These are phyloP conservation scores for Cyclargus thomasi DNA, from an alignment of 1,140 invertebrate species.

Conservation along the genomic window DNA sequence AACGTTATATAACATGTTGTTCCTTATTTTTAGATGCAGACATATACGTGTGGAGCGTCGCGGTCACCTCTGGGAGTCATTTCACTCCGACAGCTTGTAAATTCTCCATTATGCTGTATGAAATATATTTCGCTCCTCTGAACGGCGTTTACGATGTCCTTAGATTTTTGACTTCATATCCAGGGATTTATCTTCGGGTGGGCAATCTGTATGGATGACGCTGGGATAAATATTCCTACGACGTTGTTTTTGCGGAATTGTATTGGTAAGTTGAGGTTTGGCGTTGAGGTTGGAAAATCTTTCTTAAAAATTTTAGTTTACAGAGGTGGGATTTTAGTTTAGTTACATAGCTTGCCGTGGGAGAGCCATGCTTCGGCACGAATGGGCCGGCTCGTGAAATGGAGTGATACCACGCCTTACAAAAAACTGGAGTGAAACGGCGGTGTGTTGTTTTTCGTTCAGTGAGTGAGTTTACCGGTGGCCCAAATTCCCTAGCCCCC, in stretches of 20 bases:
- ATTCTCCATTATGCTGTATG: constrained; percentile 74
- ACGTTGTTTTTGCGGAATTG: background rate
- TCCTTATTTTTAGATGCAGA: constrained; percentile 6
- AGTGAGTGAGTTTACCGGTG: no score
- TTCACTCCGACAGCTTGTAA: constrained; percentile 72
- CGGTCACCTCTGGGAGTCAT: constrained; percentile 70
- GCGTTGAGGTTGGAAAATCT: no score
- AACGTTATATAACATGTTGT: constrained; percentile 11
- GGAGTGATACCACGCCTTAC: no score
- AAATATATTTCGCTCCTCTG: constrained; percentile 55
- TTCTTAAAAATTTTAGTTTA: no score
- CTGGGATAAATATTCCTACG: background rate
- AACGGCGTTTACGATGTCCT: constrained; percentile 43
- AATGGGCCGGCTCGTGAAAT: no score
- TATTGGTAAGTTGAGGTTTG: no score
- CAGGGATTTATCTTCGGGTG: constrained; percentile 20
- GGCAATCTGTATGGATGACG: constrained; percentile 11
- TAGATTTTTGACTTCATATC: constrained; percentile 41
- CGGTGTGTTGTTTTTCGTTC: no score
- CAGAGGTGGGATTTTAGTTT: no score
- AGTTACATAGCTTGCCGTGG: no score
- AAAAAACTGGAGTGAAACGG: no score
- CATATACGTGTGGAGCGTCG: constrained; percentile 25
- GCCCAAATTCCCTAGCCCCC: no score
- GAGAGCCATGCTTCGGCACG: no score